phyloP scores from a whole-genome alignment of 1,140 invertebrate species.

The Tetraneura akinire region DNA sequence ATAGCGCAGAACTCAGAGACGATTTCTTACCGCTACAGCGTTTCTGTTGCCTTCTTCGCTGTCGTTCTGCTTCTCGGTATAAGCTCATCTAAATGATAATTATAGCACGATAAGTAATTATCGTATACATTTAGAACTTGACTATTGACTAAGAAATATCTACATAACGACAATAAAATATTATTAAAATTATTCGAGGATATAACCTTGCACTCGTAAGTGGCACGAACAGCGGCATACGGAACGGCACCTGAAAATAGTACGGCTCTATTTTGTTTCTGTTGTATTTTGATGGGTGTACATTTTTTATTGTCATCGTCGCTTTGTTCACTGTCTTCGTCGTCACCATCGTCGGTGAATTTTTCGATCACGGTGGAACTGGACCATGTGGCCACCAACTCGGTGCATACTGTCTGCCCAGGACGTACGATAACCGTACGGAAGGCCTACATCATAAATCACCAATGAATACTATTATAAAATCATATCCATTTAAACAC shows the following conservation, averaged over 20 bases:
- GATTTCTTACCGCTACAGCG: not conserved
- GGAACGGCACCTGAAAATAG: not conserved
- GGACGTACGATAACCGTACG: not conserved
- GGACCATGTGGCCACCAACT: not conserved
- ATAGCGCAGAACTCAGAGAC: not conserved
- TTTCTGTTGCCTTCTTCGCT: not conserved
- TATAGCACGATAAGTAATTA: not conserved
- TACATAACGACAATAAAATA: too few species aligned
- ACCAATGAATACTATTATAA: not conserved
- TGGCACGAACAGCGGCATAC: not conserved
- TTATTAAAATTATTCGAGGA: too few species aligned
- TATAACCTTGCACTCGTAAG: constrained; percentile 22
- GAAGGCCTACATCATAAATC: not conserved
- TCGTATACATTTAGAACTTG: too few species aligned
- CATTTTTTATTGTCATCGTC: not conserved
- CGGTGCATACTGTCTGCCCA: not conserved
- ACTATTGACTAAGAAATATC: too few species aligned
- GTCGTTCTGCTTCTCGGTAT: not conserved
- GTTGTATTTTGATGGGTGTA: not conserved
- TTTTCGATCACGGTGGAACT: not conserved
- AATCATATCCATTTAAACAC: too few species aligned
- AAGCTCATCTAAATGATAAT: constrained; percentile 10
- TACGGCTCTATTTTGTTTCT: not conserved
- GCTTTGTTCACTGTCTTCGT: not conserved
- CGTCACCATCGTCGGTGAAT: not conserved